phyloP scores from a whole-genome alignment of 2,113 vertebrate species.

The Scomber colias region DNA sequence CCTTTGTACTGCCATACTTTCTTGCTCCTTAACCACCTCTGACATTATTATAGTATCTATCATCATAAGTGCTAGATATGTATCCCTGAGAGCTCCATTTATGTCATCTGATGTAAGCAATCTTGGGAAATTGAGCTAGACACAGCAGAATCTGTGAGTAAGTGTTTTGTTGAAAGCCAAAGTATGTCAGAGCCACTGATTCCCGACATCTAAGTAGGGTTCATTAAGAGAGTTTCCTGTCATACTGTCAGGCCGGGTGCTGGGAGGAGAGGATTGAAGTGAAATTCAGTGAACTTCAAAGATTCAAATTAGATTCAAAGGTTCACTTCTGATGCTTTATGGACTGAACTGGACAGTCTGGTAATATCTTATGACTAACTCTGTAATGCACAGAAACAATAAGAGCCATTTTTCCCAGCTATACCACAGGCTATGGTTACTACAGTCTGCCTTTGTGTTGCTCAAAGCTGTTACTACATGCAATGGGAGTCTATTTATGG shows the following conservation, averaged over 20 bases:
- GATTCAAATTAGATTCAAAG: constrained; percentile 21
- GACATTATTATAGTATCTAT: constrained; percentile 59
- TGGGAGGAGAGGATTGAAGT: constrained; percentile 12
- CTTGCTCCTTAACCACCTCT: constrained; percentile 13
- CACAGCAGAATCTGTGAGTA: constrained; percentile 38
- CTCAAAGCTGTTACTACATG: constrained; percentile 72
- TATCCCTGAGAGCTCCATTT: constrained; percentile 32
- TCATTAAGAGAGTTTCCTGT: constrained; percentile 35
- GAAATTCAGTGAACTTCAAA: constrained; percentile 27
- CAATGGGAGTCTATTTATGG: constrained; percentile 74
- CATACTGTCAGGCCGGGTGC: constrained; percentile 9
- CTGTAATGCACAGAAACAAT: constrained; percentile 40
- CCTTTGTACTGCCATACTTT: constrained; percentile 62
- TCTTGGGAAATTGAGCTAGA: constrained; percentile 22
- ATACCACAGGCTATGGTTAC: constrained; percentile 52
- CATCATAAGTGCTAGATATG: constrained; percentile 21
- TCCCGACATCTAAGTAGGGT: constrained; percentile 25
- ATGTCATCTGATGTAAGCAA: constrained; percentile 41
- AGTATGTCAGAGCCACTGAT: constrained; percentile 25
- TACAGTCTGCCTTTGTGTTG: constrained; percentile 75
- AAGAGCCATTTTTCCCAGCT: constrained; percentile 30
- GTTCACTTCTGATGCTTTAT: constrained; percentile 4
- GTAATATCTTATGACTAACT: constrained; percentile 59
- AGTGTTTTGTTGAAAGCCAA: constrained; percentile 31
- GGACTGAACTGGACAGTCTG: constrained; percentile 30